A percentile compares a stretch with the other conserved stretches of the same genome.
Conservation (phyloP, 2,113 vertebrate genomes). For the Corydoras maculifer region DNA sequence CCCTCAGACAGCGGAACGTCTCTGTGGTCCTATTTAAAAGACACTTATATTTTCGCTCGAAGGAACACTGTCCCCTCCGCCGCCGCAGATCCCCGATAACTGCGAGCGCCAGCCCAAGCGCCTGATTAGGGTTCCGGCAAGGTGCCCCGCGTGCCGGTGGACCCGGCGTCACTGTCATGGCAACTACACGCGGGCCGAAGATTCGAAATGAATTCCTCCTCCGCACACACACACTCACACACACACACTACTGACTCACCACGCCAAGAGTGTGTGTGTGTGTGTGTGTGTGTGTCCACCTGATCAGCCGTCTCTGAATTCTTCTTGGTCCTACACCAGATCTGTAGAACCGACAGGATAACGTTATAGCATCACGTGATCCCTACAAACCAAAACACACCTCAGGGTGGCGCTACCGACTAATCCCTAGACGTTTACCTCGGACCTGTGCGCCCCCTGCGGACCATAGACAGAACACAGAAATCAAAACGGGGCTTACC, state of each 20-base stretch:
- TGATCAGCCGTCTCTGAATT: too few species aligned
- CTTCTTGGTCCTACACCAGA: too few species aligned
- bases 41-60: slow-evolving; percentile 46
- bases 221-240: neutral
- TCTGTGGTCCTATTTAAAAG: slow-evolving; percentile 44
- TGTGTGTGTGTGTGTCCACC: too few species aligned
- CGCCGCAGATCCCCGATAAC: slow-evolving; percentile 33
- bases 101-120: slow-evolving; percentile 7
- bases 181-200: slow-evolving; percentile 28
- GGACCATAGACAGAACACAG: too few species aligned
- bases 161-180: slow-evolving; percentile 41
- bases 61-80: slow-evolving; percentile 30
- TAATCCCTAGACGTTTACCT: too few species aligned
- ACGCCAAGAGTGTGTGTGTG: too few species aligned
- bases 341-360: too few species aligned
- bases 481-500: too few species aligned
- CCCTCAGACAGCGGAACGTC: slow-evolving; percentile 33
- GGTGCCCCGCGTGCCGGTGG: slow-evolving; percentile 33
- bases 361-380: too few species aligned
- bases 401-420: too few species aligned
- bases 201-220: slow-evolving; percentile 24
- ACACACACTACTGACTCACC: neutral
- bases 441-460: too few species aligned
- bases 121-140: slow-evolving; percentile 40
- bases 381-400: too few species aligned